These are phyloP conservation scores for Trypoxylon attenuatum DNA, from an alignment of 2,888 invertebrate genomes.

Conservation along the genomic window DNA sequence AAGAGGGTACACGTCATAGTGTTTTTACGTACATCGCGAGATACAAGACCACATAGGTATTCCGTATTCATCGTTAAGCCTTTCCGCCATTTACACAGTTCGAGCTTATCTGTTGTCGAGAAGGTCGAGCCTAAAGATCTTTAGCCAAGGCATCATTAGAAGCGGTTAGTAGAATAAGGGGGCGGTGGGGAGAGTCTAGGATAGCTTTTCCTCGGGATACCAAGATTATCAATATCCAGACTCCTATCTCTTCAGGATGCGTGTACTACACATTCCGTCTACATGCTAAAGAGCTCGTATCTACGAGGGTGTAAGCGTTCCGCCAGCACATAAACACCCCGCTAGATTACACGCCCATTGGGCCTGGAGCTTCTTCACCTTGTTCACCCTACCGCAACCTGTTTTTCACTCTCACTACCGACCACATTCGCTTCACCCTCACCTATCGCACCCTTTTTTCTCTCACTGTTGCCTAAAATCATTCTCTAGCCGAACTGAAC, in stretches of 20 bases:
- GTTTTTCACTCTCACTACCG: too few species aligned
- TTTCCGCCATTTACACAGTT: slow-evolving; percentile 44
- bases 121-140: slow-evolving; percentile 50
- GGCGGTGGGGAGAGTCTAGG: background rate
- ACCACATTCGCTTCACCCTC: too few species aligned
- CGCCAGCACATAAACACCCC: slow-evolving; percentile 56
- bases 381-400: slow-evolving; percentile 5
- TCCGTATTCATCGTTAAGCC: slow-evolving; percentile 26
- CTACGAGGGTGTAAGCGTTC: slow-evolving; percentile 57
- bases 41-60: background rate
- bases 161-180: slow-evolving; percentile 16
- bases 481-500: slow-evolving; percentile 31
- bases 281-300: slow-evolving; percentile 53
- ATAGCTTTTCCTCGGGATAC: slow-evolving; percentile 37
- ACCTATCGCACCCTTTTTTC: too few species aligned
- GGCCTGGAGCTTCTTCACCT: slow-evolving; percentile 24
- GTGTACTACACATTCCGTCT: slow-evolving; percentile 45
- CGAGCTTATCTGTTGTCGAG: slow-evolving; percentile 49
- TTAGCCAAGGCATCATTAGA: slow-evolving; percentile 30
- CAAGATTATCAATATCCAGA: slow-evolving; percentile 68
- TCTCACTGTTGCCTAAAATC: slow-evolving; percentile 25
- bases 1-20: too few species aligned
- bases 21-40: too few species aligned
- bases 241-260: slow-evolving; percentile 53
- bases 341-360: slow-evolving; percentile 61